Evolutionary conservation across 2,797 vertebrate species (phyloP).

Genomic region (Lemur catta): DNA sequence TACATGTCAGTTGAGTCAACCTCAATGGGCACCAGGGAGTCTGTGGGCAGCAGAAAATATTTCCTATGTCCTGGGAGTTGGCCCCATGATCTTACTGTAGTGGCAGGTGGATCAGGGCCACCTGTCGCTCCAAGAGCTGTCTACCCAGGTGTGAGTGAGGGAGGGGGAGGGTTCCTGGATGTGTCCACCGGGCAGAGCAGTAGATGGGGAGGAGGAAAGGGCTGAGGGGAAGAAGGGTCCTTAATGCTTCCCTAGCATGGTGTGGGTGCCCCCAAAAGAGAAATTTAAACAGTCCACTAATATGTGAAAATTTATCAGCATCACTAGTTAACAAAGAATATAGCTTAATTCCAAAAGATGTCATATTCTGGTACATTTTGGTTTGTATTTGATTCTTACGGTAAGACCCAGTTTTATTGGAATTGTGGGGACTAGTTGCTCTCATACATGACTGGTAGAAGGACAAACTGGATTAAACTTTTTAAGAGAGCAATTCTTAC

Average conservation of each 20-base stretch:
- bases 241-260: neutral
- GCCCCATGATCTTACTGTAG: neutral
- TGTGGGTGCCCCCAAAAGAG: neutral
- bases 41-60: conserved; percentile 62
- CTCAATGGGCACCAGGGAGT: conserved; percentile 21
- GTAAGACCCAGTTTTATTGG: neutral
- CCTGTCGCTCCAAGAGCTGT: neutral
- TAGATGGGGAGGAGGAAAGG: neutral
- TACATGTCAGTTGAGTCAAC: conserved; percentile 12
- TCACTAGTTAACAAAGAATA: neutral
- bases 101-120: neutral
- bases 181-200: neutral
- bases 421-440: neutral
- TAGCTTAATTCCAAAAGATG: neutral
- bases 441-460: neutral
- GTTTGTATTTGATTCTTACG: neutral
- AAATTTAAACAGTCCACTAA: neutral
- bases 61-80: conserved; percentile 37
- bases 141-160: neutral
- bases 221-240: neutral
- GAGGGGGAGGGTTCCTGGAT: neutral
- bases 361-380: neutral
- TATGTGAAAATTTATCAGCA: neutral
- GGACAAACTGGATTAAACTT: neutral
- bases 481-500: neutral